Conservation (phyloP, 1,140 invertebrate species). For the Tribolium madens region DNA sequence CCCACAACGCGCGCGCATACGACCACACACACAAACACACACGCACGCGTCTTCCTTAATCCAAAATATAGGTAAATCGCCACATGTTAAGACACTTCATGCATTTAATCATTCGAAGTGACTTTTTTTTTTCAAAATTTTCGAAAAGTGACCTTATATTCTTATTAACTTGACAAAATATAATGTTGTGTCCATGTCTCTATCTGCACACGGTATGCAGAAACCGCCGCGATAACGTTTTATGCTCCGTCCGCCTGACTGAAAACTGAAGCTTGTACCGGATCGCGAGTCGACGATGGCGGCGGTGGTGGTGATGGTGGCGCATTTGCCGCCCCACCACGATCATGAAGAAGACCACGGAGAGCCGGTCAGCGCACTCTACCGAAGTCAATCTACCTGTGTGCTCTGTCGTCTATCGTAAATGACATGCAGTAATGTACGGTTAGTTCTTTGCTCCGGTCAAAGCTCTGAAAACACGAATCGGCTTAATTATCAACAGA, state of each 20-base stretch:
- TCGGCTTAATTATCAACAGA: neutral
- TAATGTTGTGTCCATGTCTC: conserved; percentile 21
- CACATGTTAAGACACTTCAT: conserved; percentile 26
- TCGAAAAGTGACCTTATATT: neutral
- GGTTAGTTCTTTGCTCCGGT: conserved; percentile 24
- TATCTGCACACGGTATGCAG: conserved; percentile 21
- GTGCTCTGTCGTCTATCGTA: conserved; percentile 4
- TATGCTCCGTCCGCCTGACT: conserved; percentile 10
- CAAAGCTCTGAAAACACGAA: conserved; percentile 1
- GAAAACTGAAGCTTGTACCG: conserved; percentile 25
- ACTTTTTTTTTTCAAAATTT: neutral
- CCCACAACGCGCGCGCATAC: conserved; percentile 16
- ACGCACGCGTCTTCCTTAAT: conserved; percentile 3
- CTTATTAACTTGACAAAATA: neutral
- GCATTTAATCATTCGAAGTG: neutral
- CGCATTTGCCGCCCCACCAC: conserved; percentile 34
- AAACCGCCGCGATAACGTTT: conserved; percentile 24
- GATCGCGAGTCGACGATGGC: conserved; percentile 16
- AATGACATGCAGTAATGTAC: conserved; percentile 4
- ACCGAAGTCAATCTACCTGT: conserved; percentile 16
- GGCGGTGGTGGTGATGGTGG: conserved; percentile 24
- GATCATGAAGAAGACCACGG: conserved; percentile 16
- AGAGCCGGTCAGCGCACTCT: conserved; percentile 35
- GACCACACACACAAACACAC: conserved; percentile 17
- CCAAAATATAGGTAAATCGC: conserved; percentile 12